A percentile compares a stretch with the other conserved stretches of the same genome.
Conservation (phyloP, 2,113 vertebrate genomes). For the Herpailurus yagouaroundi region DNA sequence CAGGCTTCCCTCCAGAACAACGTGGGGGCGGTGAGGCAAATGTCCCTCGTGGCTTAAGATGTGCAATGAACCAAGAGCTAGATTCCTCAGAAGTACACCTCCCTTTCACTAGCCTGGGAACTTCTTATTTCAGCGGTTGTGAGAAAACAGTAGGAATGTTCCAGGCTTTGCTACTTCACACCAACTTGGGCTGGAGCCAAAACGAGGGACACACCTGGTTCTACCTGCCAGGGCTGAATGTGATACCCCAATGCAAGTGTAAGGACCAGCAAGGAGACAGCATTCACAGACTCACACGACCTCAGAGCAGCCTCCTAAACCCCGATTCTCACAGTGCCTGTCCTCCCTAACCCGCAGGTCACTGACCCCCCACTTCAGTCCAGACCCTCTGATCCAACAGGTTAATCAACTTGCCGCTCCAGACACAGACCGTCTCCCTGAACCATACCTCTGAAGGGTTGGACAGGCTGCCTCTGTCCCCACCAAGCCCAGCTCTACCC, state of each 20-base stretch:
- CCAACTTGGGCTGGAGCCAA: background rate
- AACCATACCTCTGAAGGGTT: background rate
- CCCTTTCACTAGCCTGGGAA: background rate
- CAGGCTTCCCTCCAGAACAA: too few species aligned
- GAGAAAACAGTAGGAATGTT: background rate
- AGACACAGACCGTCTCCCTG: background rate
- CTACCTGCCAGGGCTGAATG: background rate
- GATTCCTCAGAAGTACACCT: rapidly evolving
- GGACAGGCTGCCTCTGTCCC: background rate
- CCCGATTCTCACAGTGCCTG: background rate
- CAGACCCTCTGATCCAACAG: background rate
- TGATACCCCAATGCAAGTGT: rapidly evolving
- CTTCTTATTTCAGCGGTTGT: background rate
- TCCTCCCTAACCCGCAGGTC: background rate
- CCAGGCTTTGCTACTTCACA: background rate
- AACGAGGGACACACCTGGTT: background rate
- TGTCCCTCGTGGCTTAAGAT: background rate
- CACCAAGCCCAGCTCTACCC: background rate
- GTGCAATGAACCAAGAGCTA: background rate
- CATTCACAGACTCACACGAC: rapidly evolving
- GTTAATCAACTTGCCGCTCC: background rate
- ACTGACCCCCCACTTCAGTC: background rate
- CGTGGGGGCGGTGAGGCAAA: too few species aligned
- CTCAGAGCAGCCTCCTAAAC: background rate
- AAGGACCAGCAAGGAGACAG: background rate